Percentiles rank a stretch among this genome's conserved stretches.
These are phyloP conservation scores for Sparus aurata DNA, from an alignment of 2,797 vertebrate genomes.

Conservation along the genomic window DNA sequence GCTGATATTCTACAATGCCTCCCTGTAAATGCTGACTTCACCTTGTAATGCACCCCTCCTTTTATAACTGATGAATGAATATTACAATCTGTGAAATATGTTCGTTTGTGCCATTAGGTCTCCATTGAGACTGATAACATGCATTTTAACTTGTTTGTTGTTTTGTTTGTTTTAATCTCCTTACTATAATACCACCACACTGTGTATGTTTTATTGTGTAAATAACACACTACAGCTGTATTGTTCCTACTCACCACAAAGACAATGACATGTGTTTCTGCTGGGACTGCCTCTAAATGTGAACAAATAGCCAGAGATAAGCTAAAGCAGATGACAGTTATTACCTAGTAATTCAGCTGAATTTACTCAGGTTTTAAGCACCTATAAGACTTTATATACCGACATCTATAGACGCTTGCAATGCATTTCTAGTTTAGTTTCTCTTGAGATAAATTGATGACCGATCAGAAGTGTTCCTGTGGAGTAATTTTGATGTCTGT, in stretches of 20 bases:
- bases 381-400: neutral
- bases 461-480: neutral
- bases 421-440: neutral
- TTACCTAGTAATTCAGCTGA: neutral
- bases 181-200: neutral
- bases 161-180: neutral
- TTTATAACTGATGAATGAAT: constrained; percentile 34
- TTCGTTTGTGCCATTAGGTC: constrained; percentile 21
- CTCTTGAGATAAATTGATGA: neutral
- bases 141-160: neutral
- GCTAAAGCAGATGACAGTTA: neutral
- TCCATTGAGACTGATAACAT: neutral
- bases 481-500: constrained; percentile 8
- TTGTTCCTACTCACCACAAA: constrained; percentile 33
- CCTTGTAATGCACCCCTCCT: neutral
- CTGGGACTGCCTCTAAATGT: constrained; percentile 22
- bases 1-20: neutral
- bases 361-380: constrained; percentile 12
- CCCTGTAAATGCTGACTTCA: neutral
- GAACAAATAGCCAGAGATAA: constrained; percentile 9
- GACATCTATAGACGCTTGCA: neutral
- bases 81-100: neutral
- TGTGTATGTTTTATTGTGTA: neutral
- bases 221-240: constrained; percentile 25
- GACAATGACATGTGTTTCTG: neutral